Conservation (phyloP, 2,888 invertebrate species). For the Electrophaes corylata region DNA sequence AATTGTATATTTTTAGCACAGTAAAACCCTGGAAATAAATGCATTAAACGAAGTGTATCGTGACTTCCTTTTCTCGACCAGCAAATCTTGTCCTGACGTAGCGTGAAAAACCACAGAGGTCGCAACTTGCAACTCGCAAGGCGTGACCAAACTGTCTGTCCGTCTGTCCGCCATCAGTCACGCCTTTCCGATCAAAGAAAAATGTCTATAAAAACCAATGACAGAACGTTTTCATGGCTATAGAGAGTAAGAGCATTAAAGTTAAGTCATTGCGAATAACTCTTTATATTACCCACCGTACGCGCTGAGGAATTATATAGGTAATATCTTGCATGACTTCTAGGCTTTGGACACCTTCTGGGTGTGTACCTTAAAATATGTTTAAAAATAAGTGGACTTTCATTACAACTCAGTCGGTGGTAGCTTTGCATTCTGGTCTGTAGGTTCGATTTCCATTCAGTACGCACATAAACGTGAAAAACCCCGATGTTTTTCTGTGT, state of each 20-base stretch:
- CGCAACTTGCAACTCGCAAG: constrained; percentile 9
- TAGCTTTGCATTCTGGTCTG: too few species aligned
- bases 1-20: neutral
- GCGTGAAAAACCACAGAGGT: constrained; percentile 33
- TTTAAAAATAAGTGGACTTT: too few species aligned
- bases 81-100: constrained; percentile 32
- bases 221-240: constrained; percentile 22
- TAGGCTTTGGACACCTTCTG: too few species aligned
- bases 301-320: too few species aligned
- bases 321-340: too few species aligned
- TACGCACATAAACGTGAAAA: too few species aligned
- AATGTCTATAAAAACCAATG: constrained; percentile 22
- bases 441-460: too few species aligned
- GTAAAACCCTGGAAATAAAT: neutral
- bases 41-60: constrained; percentile 22
- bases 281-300: too few species aligned
- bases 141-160: constrained; percentile 34
- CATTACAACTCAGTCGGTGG: too few species aligned
- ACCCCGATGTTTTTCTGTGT: too few species aligned
- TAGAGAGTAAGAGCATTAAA: constrained; percentile 27
- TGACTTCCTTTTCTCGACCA: constrained; percentile 35
- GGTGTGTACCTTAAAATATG: too few species aligned
- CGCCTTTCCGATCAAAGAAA: constrained; percentile 27
- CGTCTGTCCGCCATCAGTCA: constrained; percentile 33
- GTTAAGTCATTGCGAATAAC: constrained; percentile 57